Base-by-base conservation (phyloP, 35 echinoderm and acorn worm genomes). In the Heliocidaris erythrogramma region DNA sequence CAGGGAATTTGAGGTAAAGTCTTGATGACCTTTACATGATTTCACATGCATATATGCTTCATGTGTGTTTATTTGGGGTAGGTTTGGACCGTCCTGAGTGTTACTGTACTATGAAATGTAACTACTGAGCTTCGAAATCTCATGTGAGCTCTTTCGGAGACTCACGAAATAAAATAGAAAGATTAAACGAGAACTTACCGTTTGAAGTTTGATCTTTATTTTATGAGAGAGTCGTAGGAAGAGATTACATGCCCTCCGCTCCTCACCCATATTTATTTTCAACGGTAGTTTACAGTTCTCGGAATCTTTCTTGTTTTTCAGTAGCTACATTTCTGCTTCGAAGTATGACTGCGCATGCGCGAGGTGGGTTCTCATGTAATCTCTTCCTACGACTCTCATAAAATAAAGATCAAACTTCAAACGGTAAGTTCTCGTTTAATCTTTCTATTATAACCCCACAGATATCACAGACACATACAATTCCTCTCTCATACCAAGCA, bases 371-470 rank as follows among this genome's bases (percentile, higher is more conserved):
- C 27, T n/a, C 85, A 14, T 86, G 31, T 86, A 86, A 30, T 86
- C 21, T 30, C 85, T 86, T 32, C 85, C 85, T 29, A 30, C 85
- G 27, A 18, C 31, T 30, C 31, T 32, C 11, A n/a, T 86, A 7
- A 86, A 32, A 32, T 30, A 86, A 86, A 86, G 31, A 86, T 86
- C n/a, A 42, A 32, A 56, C 52, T 56, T 56, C 52, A 56, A 56
- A 56, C 52, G 52, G 52, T 86, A 86, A 86, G 13, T 86, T 86
- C 85, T 86, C 85, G 85, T 86, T 86, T 86, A 86, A 86, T 86
- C 31, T 86, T 86, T 86, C 52, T 86, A 86, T n/a, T n/a, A n/a
- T n/a, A n/a, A n/a, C n/a, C n/a, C n/a, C n/a, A n/a, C n/a, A n/a
- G n/a, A n/a, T n/a, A n/a, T n/a, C n/a, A n/a, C n/a, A n/a, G n/a